Base-by-base conservation (phyloP, 2,888 invertebrate genomes). In the Melolontha melolontha region DNA sequence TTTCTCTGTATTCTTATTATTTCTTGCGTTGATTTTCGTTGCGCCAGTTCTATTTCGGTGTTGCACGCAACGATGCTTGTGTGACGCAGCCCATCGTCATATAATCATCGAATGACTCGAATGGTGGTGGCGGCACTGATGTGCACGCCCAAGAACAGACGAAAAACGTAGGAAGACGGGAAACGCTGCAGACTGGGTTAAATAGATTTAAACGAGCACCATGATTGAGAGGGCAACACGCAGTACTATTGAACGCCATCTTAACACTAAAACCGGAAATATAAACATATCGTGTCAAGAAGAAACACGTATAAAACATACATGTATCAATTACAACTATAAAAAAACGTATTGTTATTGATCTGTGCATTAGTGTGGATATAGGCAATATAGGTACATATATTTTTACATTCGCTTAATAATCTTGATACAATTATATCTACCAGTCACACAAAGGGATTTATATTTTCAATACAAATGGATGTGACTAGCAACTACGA, bases 71-170 rank as follows among this genome's bases (percentile, higher is more conserved):
- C 63, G 49, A 74, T 75, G 72, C 75, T 72, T 72, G 72, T 74
- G 76, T 73, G 75, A 75, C 76, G 76, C 72, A 70, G 70, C 71
- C 68, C 39, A 68, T 62, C 64, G 67, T 55, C 67, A 66, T 66
- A 69, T 51, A 44, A 44, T 59, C 44, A 22, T 64, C 22, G 64
- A 64, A 8, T 49, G 22, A 22, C 11, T 17, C 22, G 8, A 22
- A 11, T 11, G 49, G 22, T 49, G 22, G 22, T 22, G 49, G 22
- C 49, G 49, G 49, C 49, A 49, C 49, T 22, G 49, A 1, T 49
- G 49, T 22, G 49, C 16, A 17, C 47, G 47, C 49, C 49, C 49
- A 16, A 22, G 49, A 17, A 22, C 49, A 11, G 49, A 49, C n/a
- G 49, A 22, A 16, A 17, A 17, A 49, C 34, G 55, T 55, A 55